Evolutionary conservation across 2,888 invertebrate genomes (phyloP).

Genomic region (Sphaerophoria taeniata): DNA sequence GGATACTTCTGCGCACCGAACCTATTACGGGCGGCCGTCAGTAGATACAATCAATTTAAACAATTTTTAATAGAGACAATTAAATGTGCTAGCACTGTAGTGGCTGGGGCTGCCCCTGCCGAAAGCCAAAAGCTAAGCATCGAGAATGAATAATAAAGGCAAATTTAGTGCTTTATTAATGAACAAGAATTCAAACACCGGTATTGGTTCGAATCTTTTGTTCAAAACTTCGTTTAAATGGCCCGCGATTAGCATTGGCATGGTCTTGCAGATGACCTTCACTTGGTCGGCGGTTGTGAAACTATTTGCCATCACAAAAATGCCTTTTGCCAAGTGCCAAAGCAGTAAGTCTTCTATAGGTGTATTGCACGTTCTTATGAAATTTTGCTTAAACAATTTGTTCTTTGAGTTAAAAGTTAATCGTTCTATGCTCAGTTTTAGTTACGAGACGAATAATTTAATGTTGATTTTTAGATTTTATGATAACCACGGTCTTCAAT

Average conservation of each 20-base stretch:
- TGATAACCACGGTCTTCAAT: neutral
- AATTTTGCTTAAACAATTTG: neutral
- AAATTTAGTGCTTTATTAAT: constrained; percentile 54
- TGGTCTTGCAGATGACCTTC: constrained; percentile 55
- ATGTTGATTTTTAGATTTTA: neutral
- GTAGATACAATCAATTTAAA: constrained; percentile 3
- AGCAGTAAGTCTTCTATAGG: constrained; percentile 13
- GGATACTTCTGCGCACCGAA: constrained; percentile 33
- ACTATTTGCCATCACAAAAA: constrained; percentile 35
- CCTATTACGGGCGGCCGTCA: constrained; percentile 26
- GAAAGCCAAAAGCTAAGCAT: constrained; percentile 9
- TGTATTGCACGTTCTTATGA: constrained; percentile 1
- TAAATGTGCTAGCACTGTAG: constrained; percentile 5
- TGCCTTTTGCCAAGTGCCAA: constrained; percentile 13
- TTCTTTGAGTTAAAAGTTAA: constrained; percentile 1
- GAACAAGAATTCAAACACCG: constrained; percentile 42
- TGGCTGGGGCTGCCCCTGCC: neutral
- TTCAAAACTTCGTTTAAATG: constrained; percentile 39
- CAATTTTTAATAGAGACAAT: constrained; percentile 27
- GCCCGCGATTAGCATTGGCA: constrained; percentile 41
- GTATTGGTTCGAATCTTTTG: constrained; percentile 48
- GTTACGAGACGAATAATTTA: neutral
- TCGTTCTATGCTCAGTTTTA: neutral
- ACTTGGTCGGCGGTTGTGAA: constrained; percentile 25
- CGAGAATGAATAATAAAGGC: constrained; percentile 42